Evolutionary conservation across 2,888 invertebrate genomes (phyloP).

Genomic region (Andrena dorsata): DNA sequence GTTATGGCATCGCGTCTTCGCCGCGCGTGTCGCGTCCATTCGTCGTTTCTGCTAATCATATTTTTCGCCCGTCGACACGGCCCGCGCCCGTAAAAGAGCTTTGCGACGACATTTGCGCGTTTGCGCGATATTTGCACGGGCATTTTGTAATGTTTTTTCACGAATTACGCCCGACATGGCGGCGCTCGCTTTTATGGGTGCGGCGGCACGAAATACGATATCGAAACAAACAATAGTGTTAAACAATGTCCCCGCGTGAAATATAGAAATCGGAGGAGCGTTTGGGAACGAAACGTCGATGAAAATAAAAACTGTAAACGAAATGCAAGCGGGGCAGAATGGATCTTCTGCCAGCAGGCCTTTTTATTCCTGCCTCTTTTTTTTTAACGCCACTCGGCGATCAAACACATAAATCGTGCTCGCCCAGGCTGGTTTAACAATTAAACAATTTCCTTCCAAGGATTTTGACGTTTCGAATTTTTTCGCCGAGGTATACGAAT

Average conservation of each 20-base stretch:
- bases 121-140: slow-evolving; percentile 38
- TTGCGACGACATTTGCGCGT: slow-evolving; percentile 42
- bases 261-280: slow-evolving; percentile 38
- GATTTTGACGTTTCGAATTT: neutral
- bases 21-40: slow-evolving; percentile 10
- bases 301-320: slow-evolving; percentile 54
- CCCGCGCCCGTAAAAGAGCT: slow-evolving; percentile 46
- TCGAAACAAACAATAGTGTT: slow-evolving; percentile 59
- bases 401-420: slow-evolving; percentile 32
- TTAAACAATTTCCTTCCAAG: slow-evolving; percentile 22
- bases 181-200: slow-evolving; percentile 37
- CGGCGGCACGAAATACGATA: slow-evolving; percentile 52
- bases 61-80: slow-evolving; percentile 42
- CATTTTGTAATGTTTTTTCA: slow-evolving; percentile 62
- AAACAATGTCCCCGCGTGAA: slow-evolving; percentile 52
- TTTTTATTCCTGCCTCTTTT: neutral
- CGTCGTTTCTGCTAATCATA: slow-evolving; percentile 50
- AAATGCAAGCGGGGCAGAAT: slow-evolving; percentile 35
- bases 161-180: slow-evolving; percentile 46
- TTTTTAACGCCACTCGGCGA: slow-evolving; percentile 28
- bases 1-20: slow-evolving; percentile 43
- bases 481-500: too few relatives aligned
- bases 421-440: slow-evolving; percentile 22
- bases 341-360: slow-evolving; percentile 4
- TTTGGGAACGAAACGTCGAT: slow-evolving; percentile 26